Conservation (phyloP, 2,113 vertebrate genomes). For the Prolemur simus region DNA sequence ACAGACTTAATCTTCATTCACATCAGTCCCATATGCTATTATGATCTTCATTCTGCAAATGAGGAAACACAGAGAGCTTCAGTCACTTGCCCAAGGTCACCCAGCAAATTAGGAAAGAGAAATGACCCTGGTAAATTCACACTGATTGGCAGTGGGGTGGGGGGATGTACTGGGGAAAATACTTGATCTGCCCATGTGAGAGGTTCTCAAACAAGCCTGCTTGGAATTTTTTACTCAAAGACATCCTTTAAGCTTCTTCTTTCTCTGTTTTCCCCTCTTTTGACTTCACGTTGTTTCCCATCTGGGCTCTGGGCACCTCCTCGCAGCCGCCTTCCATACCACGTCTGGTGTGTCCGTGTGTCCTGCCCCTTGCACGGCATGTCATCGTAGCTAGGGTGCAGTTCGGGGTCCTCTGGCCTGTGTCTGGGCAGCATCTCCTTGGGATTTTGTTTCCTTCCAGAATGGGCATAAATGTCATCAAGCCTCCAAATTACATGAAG, state of each 20-base stretch:
- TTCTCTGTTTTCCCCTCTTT: neutral
- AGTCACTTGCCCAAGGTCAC: neutral
- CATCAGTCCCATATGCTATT: rapidly evolving
- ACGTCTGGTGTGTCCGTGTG: rapidly evolving
- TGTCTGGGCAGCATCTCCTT: neutral
- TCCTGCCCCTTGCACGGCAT: rapidly evolving
- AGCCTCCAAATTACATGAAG: neutral
- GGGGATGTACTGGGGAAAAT: neutral
- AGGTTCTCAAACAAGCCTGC: neutral
- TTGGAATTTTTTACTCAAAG: neutral
- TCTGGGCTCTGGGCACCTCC: neutral
- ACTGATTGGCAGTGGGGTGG: rapidly evolving
- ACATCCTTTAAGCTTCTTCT: neutral
- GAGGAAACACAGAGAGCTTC: neutral
- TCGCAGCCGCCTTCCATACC: neutral
- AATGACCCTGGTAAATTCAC: neutral
- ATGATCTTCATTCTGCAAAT: neutral
- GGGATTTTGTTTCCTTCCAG: neutral
- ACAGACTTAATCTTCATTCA: neutral
- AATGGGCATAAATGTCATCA: neutral
- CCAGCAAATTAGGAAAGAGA: neutral
- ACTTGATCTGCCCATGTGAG: no score
- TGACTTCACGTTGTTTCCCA: neutral
- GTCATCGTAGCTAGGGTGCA: rapidly evolving
- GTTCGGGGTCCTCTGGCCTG: no score